Conservation (phyloP, 2,797 vertebrate genomes). For the Trachurus trachurus region DNA sequence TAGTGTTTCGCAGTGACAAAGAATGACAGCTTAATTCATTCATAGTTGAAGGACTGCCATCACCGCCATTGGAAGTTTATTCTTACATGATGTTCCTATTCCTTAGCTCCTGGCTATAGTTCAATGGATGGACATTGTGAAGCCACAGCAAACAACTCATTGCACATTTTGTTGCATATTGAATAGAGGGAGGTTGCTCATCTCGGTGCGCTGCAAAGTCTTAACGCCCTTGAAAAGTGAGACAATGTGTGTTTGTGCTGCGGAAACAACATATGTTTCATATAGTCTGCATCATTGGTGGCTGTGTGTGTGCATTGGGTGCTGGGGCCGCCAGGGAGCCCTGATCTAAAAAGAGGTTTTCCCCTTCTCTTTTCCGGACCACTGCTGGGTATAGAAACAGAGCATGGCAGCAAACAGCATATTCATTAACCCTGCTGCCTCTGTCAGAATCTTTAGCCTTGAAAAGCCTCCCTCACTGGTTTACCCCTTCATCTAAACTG, state of each 20-base stretch:
- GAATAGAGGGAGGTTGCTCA: constrained; percentile 11
- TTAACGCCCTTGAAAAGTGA: constrained; percentile 49
- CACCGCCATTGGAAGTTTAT: constrained; percentile 21
- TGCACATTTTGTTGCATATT: constrained; percentile 3
- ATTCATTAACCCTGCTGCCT: constrained; percentile 71
- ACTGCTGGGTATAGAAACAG: constrained; percentile 67
- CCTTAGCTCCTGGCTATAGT: constrained; percentile 20
- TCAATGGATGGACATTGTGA: constrained; percentile 3
- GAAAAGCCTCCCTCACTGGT: constrained; percentile 59
- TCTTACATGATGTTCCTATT: background rate
- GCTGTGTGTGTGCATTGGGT: constrained; percentile 49
- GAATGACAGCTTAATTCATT: constrained; percentile 66
- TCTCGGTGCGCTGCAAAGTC: constrained; percentile 8
- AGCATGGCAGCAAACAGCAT: constrained; percentile 69
- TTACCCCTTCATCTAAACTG: constrained; percentile 65
- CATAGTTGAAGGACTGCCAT: constrained; percentile 28
- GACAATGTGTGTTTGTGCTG: constrained; percentile 36
- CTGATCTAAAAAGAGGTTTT: constrained; percentile 65
- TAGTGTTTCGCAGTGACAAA: constrained; percentile 59
- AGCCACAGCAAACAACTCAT: constrained; percentile 7
- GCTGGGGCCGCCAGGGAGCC: constrained; percentile 44
- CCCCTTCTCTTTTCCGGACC: constrained; percentile 32
- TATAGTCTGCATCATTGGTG: constrained; percentile 63
- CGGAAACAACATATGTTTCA: constrained; percentile 61
- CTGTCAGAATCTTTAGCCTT: constrained; percentile 67